phyloP scores from a whole-genome alignment of 2,888 invertebrate genomes.

The Malacosoma neustria region DNA sequence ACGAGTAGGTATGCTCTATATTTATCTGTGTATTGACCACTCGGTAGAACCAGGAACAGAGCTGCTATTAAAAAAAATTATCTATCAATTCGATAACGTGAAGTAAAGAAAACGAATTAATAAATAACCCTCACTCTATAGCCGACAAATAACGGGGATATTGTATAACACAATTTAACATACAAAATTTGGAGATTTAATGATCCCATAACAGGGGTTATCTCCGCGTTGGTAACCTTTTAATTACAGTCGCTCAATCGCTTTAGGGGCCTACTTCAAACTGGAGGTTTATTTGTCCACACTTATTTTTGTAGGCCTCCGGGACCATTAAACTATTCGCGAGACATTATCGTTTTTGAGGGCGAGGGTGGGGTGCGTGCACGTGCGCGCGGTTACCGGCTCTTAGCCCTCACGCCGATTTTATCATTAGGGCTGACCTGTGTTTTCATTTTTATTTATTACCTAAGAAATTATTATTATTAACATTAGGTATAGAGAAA shows the following conservation, averaged over 20 bases:
- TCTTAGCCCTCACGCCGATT: conserved; percentile 34
- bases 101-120: too few species aligned
- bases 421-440: conserved; percentile 51
- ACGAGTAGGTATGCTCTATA: too few species aligned
- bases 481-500: too few species aligned
- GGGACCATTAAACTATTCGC: conserved; percentile 43
- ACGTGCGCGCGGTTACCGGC: conserved; percentile 58
- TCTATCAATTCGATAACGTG: too few species aligned
- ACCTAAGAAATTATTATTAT: too few species aligned
- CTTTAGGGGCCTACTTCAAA: conserved; percentile 19
- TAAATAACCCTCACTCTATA: too few species aligned
- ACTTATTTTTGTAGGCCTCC: conserved; percentile 44
- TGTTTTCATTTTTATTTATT: conserved; percentile 36
- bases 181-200: too few species aligned
- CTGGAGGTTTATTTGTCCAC: conserved; percentile 60
- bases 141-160: too few species aligned
- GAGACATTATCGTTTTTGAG: conserved; percentile 38
- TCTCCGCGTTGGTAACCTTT: conserved; percentile 15
- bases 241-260: conserved; percentile 26
- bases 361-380: conserved; percentile 30
- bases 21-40: too few species aligned
- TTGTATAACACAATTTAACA: too few species aligned
- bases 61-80: too few species aligned
- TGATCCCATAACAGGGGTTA: conserved; percentile 1
- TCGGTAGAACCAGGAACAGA: too few species aligned